Evolutionary conservation across 2,113 vertebrate genomes (phyloP), one percentile per base, ranked within the genome.

Genomic region (Caloenas nicobarica): DNA sequence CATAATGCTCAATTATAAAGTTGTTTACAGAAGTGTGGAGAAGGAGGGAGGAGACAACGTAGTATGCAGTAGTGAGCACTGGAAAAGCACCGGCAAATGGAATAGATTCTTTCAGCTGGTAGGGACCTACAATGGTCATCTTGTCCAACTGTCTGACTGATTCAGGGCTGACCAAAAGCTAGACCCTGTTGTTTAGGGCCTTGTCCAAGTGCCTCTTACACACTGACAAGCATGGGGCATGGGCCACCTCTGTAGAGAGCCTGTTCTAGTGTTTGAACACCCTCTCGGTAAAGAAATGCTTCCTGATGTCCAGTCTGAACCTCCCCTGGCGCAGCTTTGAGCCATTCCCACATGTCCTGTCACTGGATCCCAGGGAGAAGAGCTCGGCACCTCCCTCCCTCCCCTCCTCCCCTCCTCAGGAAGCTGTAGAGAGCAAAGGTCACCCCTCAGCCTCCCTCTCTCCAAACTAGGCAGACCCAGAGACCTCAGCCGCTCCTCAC

Each of bases 291-390:
- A 84, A 26, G 26, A 73, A 53, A 46, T 31, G 19, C 36, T 53
- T 83, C 40, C 16, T 68, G 19, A 44, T 44, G 9, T 46, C 56
- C 18, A 13, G 40, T 29, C 24, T 58, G 13, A 46, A 28, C 16
- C 33, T 46, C 40, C 3, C 4, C 22, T 50, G 24, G 14, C 2
- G 4, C 65, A 51, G 8, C 54, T n/a, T 40, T 40, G 44, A 70
- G n/a, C 34, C 18, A 17, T 40, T 70, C 23, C 23, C 13, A 23
- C 1, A 1, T 3, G 1, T 82, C 29, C 34, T n/a, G 2, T 60
- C 21, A 4, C 34, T 50, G 44, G 23, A 31, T 57, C 2, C 9
- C 23, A 40, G 22, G 80, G 42, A 50, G 42, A n/a, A 22, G 53
- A 26, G 28, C 10, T 26, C 23, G 33, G 33, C 33, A 44, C 19